Percentiles rank a stretch among this genome's conserved stretches.
These are phyloP conservation scores for Apamea sordens DNA, from an alignment of 2,888 invertebrate genomes.

Conservation along the genomic window DNA sequence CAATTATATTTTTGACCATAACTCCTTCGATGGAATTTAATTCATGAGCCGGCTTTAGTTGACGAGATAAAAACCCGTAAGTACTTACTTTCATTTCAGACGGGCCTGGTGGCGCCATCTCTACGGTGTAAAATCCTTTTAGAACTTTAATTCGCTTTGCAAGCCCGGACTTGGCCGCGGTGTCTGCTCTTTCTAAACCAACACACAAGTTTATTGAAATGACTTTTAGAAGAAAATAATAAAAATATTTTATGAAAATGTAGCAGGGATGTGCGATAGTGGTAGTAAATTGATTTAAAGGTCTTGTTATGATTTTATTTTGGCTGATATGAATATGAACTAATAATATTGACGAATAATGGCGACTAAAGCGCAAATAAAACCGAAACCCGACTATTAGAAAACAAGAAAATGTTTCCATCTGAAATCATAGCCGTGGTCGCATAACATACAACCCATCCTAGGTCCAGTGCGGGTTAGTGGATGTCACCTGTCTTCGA, in stretches of 20 bases:
- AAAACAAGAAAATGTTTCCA: neutral
- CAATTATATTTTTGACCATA: neutral
- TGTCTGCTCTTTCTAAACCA: conserved; percentile 77
- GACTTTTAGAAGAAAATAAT: neutral
- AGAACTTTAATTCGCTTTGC: conserved; percentile 77
- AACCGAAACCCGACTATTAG: neutral
- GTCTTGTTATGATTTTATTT: neutral
- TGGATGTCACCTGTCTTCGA: neutral
- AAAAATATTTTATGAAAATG: neutral
- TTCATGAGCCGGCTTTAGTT: neutral
- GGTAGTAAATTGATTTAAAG: neutral
- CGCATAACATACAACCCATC: too few species aligned
- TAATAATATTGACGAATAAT: neutral
- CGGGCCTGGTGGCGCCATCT: conserved; percentile 79
- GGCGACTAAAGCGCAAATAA: neutral
- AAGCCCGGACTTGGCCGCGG: conserved; percentile 75
- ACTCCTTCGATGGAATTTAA: neutral
- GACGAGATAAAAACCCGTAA: neutral
- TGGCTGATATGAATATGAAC: too few species aligned
- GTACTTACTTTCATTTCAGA: conserved; percentile 75
- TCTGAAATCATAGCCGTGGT: neutral
- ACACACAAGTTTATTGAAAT: neutral
- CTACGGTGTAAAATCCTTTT: conserved; percentile 82
- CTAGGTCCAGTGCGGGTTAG: neutral
- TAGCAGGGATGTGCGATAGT: neutral